Percentiles rank a stretch among this genome's conserved stretches.
phyloP scores from a whole-genome alignment of 2,113 vertebrate genomes.

The Galemys pyrenaicus region DNA sequence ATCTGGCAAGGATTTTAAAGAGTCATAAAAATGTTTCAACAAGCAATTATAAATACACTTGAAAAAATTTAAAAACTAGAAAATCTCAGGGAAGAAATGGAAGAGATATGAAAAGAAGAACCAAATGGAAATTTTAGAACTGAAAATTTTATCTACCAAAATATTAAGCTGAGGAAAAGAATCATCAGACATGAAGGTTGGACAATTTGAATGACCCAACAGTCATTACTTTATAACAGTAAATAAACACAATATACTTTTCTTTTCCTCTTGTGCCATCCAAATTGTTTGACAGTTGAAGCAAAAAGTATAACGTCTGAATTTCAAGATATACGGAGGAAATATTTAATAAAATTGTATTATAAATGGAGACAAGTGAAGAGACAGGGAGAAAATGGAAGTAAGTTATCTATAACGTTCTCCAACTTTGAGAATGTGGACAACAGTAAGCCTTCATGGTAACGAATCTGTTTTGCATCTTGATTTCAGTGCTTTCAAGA shows the following conservation, averaged over 20 bases:
- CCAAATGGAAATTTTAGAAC: neutral
- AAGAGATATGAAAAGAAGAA: neutral
- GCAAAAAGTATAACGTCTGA: neutral
- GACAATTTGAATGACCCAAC: neutral
- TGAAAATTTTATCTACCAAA: neutral
- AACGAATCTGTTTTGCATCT: neutral
- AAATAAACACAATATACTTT: neutral
- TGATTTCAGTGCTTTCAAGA: neutral
- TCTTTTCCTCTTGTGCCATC: neutral
- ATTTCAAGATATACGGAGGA: neutral
- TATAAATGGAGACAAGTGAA: neutral
- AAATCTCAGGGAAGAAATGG: neutral
- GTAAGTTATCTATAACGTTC: neutral
- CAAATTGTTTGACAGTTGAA: neutral
- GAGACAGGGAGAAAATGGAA: neutral
- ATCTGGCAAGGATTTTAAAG: too few relatives aligned
- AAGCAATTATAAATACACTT: neutral
- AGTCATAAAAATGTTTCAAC: too few relatives aligned
- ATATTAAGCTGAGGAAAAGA: neutral
- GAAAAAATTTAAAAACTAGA: constrained; percentile 23
- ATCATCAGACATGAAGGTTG: neutral
- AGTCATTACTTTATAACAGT: too few relatives aligned
- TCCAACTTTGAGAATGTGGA: neutral
- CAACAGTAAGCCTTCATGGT: neutral
- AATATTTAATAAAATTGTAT: neutral